Conservation (phyloP, 1,140 invertebrate species). For the Drosophila biarmipes region DNA sequence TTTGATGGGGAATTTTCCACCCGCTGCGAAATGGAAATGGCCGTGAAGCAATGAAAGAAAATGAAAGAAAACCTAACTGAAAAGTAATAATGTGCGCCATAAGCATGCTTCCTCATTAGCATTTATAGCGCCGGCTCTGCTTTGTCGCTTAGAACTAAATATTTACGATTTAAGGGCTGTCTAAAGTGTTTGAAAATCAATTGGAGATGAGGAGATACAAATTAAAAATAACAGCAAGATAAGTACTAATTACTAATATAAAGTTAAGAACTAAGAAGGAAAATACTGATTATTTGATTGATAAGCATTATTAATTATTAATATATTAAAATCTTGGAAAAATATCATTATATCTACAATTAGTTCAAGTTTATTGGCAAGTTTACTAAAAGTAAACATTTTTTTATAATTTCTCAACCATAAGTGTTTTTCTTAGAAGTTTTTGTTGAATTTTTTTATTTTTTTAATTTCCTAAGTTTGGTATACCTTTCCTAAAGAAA, state of each 20-base stretch:
- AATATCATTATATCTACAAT: too few relatives aligned
- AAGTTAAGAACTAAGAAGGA: too few relatives aligned
- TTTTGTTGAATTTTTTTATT: too few relatives aligned
- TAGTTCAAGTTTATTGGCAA: too few relatives aligned
- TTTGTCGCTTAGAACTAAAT: constrained; percentile 14
- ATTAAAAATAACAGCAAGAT: background rate
- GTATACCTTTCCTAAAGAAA: too few relatives aligned
- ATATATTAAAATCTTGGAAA: too few relatives aligned
- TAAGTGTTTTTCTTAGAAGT: too few relatives aligned
- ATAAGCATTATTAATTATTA: too few relatives aligned
- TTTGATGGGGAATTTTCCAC: constrained; percentile 24
- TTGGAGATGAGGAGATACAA: background rate
- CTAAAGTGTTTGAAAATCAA: constrained; percentile 34
- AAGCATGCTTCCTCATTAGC: constrained; percentile 50
- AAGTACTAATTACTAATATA: background rate
- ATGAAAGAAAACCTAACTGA: constrained; percentile 24
- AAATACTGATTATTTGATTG: too few relatives aligned
- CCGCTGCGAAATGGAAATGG: constrained; percentile 37
- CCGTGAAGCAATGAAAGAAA: constrained; percentile 31
- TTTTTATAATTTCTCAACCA: too few relatives aligned
- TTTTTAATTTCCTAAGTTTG: too few relatives aligned
- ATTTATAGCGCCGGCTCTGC: constrained; percentile 55
- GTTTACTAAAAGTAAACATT: too few relatives aligned
- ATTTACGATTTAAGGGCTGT: constrained; percentile 57
- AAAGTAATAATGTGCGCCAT: constrained; percentile 43